Percentiles rank a stretch among this genome's conserved stretches.
Conservation (phyloP, 2,797 vertebrate species). For the Delichon dasypus region DNA sequence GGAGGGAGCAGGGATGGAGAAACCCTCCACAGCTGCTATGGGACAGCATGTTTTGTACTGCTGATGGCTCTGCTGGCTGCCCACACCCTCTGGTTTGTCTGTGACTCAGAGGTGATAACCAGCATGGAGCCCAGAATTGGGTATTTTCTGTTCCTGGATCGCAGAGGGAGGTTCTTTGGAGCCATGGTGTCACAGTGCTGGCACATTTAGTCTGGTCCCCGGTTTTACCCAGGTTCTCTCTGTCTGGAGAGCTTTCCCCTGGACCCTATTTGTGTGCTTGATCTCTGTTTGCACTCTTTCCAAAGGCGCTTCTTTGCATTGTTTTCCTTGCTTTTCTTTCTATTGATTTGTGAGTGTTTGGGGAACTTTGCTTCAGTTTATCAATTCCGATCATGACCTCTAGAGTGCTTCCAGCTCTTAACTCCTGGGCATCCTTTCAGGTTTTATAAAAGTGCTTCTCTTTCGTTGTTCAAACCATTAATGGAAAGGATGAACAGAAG, state of each 20-base stretch:
- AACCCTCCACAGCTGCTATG: background rate
- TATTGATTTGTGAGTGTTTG: constrained; percentile 18
- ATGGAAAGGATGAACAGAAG: constrained; percentile 14
- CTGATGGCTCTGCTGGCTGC: background rate
- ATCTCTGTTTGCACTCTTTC: background rate
- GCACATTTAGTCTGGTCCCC: background rate
- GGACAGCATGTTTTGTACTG: accelerated
- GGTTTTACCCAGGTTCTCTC: background rate
- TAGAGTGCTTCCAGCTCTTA: constrained; percentile 16
- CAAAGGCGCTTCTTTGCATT: background rate
- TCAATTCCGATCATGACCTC: constrained; percentile 27
- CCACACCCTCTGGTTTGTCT: background rate
- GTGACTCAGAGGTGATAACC: background rate
- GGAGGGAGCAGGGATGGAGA: background rate
- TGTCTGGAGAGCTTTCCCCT: background rate
- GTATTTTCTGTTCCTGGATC: background rate
- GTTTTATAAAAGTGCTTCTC: constrained; percentile 2
- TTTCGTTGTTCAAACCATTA: background rate
- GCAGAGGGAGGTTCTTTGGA: background rate
- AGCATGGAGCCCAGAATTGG: accelerated
- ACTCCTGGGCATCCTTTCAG: constrained; percentile 35
- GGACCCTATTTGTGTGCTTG: background rate
- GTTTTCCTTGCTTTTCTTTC: background rate
- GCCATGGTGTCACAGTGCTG: background rate
- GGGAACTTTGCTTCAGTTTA: constrained; percentile 9